Base-by-base conservation (phyloP, 2,888 invertebrate species). In the Encarsia formosa region DNA sequence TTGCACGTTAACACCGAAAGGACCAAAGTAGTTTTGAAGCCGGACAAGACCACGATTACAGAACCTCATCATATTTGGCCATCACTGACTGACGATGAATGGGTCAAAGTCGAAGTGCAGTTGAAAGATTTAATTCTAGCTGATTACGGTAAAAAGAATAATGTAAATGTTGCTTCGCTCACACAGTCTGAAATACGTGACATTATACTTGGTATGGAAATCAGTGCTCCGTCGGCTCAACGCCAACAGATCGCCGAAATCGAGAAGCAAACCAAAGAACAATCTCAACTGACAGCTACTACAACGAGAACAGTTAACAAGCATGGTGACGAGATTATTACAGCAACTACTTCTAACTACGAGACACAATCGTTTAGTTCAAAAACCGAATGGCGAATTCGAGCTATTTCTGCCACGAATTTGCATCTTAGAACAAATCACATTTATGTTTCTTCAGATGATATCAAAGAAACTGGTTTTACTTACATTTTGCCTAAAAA, bases 41-140 rank as follows among this genome's bases (percentile, higher is more conserved):
- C 99, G 0, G 99, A 99, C 74, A 98, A 98, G 76, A 98, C 97
- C 0, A 99, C 98, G 0, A 88, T 99, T 43, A 99, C 99, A 0
- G 99, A 99, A 75, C 90, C 95, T 0, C 99, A 99, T 79, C 99
- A 99, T 75, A 99, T 99, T 75, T 99, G 99, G 99, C 99, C 99
- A 0, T 91, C 96, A 0, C 78, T 99, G 5, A 84, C 89, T 0
- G 98, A 99, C 68, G 98, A 99, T 66, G 98, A 99, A 77, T 99
- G 99, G 99, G 96, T 99, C 72, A 98, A 98, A 76, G 95, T 97
- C 38, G 99, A 99, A 76, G 93, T 98, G 23, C 94, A 96, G 68
- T 81, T 99, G 19, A 99, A 99, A 73, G 99, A 99, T 76, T 83
- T 99, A 55, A 99, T 99, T 66, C 78, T 99, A 48, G 98, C 98